phyloP scores from a whole-genome alignment of 2,113 vertebrate genomes.

The Oryzias melastigma region DNA sequence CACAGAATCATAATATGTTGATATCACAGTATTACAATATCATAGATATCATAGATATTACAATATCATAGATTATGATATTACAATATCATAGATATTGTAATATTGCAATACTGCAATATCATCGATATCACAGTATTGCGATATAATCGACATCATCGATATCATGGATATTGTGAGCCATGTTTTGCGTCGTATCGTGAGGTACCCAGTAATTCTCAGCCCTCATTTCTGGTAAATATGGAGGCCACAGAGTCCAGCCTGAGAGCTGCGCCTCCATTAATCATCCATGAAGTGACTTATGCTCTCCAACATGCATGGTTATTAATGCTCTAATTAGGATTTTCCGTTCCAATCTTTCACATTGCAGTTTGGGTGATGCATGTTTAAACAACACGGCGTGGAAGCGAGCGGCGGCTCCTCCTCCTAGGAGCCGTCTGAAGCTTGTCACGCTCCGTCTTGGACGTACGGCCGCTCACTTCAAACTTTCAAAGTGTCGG shows the following conservation, averaged over 20 bases:
- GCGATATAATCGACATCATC: no score
- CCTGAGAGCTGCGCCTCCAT: conserved; percentile 20
- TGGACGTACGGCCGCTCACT: conserved; percentile 44
- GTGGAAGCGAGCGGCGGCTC: conserved; percentile 34
- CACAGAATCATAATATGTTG: no score
- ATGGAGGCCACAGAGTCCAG: conserved; percentile 54
- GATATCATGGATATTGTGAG: no score
- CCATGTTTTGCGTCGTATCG: no score
- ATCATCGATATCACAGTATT: no score
- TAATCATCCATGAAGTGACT: conserved; percentile 55
- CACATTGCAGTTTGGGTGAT: conserved; percentile 58
- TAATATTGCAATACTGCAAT: no score
- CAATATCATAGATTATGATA: no score
- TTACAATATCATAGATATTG: no score
- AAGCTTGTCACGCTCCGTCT: conserved; percentile 35
- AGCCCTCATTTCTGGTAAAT: no score
- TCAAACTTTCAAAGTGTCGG: conserved; percentile 48
- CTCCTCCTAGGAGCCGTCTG: conserved; percentile 55
- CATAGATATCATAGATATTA: no score
- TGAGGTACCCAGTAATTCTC: no score
- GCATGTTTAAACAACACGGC: conserved; percentile 42
- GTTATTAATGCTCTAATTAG: conserved; percentile 75
- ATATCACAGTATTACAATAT: no score
- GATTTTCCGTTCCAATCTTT: conserved; percentile 60
- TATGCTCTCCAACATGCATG: conserved; percentile 61